A percentile compares a stretch with the other conserved stretches of the same genome.
These are phyloP conservation scores for Digitonthophagus gazella DNA, from an alignment of 2,888 invertebrate species.

Conservation along the genomic window DNA sequence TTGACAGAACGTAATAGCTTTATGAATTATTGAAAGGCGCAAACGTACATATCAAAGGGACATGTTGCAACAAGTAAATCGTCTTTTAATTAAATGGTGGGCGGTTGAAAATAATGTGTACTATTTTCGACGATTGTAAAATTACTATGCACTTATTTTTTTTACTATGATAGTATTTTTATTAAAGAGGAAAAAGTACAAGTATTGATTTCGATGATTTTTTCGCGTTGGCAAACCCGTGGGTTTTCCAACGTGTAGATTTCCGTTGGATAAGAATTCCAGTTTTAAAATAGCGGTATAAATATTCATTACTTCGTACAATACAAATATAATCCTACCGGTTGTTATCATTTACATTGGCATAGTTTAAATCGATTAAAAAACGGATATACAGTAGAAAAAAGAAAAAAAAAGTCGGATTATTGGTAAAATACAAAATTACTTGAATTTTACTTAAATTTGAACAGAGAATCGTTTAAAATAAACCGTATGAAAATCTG, in stretches of 20 bases:
- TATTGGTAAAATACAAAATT: too few species aligned
- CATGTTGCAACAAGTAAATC: neutral
- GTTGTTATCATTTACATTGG: neutral
- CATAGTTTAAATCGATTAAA: too few species aligned
- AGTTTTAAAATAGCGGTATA: neutral
- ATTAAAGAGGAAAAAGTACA: neutral
- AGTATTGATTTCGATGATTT: neutral
- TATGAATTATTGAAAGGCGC: neutral
- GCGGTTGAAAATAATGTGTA: too few species aligned
- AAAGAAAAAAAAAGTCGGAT: too few species aligned
- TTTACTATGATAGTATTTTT: neutral
- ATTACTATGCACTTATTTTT: too few species aligned
- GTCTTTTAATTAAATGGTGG: neutral
- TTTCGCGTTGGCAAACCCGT: neutral
- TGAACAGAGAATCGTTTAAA: too few species aligned
- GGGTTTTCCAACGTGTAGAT: neutral
- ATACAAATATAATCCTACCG: neutral
- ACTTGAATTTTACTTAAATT: too few species aligned
- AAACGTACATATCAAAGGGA: too few species aligned
- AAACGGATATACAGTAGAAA: too few species aligned
- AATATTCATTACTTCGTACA: neutral
- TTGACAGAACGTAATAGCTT: neutral
- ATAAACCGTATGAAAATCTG: too few species aligned
- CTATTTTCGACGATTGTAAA: too few species aligned
- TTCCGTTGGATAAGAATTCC: neutral